Evolutionary conservation across 1,140 invertebrate species (phyloP).

Genomic region (Philotrypesis tridentata): DNA sequence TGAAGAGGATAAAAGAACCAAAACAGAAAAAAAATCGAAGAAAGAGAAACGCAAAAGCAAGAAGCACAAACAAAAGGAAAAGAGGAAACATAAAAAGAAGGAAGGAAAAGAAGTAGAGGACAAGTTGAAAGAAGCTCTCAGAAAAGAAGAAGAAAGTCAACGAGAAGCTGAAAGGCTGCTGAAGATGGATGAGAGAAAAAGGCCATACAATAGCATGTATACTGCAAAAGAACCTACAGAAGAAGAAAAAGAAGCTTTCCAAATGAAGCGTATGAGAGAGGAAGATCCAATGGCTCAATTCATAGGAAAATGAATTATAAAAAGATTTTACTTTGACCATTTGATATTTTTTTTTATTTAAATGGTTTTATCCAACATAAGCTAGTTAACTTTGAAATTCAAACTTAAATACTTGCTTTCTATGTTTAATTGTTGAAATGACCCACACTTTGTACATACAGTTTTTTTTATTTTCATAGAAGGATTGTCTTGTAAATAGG

Average conservation of each 20-base stretch:
- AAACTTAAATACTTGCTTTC: not conserved
- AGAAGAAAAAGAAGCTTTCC: constrained; percentile 95
- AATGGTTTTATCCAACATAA: not conserved
- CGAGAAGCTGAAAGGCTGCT: constrained; percentile 80
- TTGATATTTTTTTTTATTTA: not conserved
- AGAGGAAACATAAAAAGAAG: constrained; percentile 81
- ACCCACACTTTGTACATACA: not conserved
- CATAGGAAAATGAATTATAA: not conserved
- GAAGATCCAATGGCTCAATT: constrained; percentile 95
- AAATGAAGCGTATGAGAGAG: constrained; percentile 86
- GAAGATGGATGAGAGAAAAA: constrained; percentile 89
- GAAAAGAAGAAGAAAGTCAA: constrained; percentile 79
- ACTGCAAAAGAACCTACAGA: constrained; percentile 88
- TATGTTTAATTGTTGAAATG: not conserved
- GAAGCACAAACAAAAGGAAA: constrained; percentile 79
- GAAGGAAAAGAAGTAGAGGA: constrained; percentile 72
- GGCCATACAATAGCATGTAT: constrained; percentile 93
- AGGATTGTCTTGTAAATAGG: not conserved
- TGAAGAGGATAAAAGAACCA: constrained; percentile 64
- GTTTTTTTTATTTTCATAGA: not conserved
- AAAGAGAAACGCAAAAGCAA: constrained; percentile 74
- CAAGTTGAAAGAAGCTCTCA: constrained; percentile 77
- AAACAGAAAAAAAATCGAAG: constrained; percentile 60
- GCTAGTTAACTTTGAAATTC: not conserved
- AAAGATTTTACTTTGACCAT: not conserved